Evolutionary conservation across 2,888 invertebrate genomes (phyloP).

Genomic region (Epirrhoe alternata): DNA sequence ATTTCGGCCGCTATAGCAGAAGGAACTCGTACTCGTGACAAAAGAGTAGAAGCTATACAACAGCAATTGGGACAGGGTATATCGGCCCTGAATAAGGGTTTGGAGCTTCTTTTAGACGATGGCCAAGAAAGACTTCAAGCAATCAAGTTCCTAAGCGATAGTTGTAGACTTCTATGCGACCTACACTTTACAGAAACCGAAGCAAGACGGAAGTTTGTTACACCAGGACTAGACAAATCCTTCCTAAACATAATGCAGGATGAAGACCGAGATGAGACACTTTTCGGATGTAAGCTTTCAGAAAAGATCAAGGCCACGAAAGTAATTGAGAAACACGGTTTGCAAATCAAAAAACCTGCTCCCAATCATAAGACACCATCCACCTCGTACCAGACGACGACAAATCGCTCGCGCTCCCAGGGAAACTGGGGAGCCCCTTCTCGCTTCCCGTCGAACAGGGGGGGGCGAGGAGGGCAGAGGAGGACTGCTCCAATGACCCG

Average conservation of each 20-base stretch:
- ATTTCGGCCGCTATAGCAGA: not conserved
- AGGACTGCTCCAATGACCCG: not conserved
- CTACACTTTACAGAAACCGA: not conserved
- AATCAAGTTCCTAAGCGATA: not conserved
- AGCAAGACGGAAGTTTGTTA: conserved; percentile 10
- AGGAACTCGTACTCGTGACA: not conserved
- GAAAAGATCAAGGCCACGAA: conserved; percentile 18
- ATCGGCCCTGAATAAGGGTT: not conserved
- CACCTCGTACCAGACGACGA: not conserved
- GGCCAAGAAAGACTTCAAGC: not conserved
- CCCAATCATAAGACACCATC: conserved; percentile 1
- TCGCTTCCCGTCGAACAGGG: conserved; percentile 28
- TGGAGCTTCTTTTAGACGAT: not conserved
- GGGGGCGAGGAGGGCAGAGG: conserved; percentile 24
- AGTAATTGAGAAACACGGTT: conserved; percentile 16
- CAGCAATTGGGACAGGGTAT: not conserved
- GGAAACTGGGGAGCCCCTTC: conserved; percentile 21
- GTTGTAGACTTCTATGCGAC: not conserved
- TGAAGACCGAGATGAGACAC: conserved; percentile 14
- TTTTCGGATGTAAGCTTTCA: conserved; percentile 15
- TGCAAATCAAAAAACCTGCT: conserved; percentile 8
- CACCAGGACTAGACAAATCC: conserved; percentile 10
- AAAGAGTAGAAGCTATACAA: not conserved
- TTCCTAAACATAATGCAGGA: conserved; percentile 11
- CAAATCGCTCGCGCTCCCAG: conserved; percentile 2